phyloP scores from a whole-genome alignment of 2,888 invertebrate species.

The Fragum fragum region DNA sequence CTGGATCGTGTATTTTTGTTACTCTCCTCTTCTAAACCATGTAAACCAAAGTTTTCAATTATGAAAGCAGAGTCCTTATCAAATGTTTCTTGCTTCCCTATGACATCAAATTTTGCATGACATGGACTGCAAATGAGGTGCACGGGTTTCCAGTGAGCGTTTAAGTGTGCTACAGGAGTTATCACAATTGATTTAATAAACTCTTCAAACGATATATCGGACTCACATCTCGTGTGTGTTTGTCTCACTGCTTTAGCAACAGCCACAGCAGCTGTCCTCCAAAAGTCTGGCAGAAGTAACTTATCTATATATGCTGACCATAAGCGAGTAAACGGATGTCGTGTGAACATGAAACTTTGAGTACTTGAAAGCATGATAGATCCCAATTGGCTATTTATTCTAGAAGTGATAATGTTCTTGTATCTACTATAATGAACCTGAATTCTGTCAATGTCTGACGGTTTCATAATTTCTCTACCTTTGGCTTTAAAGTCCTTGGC shows the following conservation, averaged over 20 bases:
- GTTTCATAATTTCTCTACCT: constrained; percentile 20
- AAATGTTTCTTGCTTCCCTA: constrained; percentile 68
- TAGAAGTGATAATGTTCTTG: constrained; percentile 19
- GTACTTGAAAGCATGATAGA: constrained; percentile 35
- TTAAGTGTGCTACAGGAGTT: not conserved
- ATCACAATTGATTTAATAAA: constrained; percentile 59
- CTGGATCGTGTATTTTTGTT: constrained; percentile 22
- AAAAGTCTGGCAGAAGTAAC: constrained; percentile 68
- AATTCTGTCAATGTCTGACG: constrained; percentile 54
- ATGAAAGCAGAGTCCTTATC: constrained; percentile 38
- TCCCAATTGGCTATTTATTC: constrained; percentile 9
- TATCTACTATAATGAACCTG: constrained; percentile 51
- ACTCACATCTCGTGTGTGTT: constrained; percentile 43
- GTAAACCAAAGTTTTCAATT: constrained; percentile 46
- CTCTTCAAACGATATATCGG: constrained; percentile 60
- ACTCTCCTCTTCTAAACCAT: not conserved
- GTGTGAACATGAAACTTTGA: constrained; percentile 61
- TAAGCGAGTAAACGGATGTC: constrained; percentile 68
- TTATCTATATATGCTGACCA: constrained; percentile 72
- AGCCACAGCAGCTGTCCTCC: constrained; percentile 39
- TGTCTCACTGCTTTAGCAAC: constrained; percentile 36
- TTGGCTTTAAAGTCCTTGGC: constrained; percentile 31
- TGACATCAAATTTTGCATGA: constrained; percentile 52
- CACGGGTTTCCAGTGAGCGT: constrained; percentile 65
- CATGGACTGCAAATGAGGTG: constrained; percentile 64